Evolutionary conservation across 2,797 vertebrate genomes (phyloP).

Genomic region (Poeciliopsis presidionis): DNA sequence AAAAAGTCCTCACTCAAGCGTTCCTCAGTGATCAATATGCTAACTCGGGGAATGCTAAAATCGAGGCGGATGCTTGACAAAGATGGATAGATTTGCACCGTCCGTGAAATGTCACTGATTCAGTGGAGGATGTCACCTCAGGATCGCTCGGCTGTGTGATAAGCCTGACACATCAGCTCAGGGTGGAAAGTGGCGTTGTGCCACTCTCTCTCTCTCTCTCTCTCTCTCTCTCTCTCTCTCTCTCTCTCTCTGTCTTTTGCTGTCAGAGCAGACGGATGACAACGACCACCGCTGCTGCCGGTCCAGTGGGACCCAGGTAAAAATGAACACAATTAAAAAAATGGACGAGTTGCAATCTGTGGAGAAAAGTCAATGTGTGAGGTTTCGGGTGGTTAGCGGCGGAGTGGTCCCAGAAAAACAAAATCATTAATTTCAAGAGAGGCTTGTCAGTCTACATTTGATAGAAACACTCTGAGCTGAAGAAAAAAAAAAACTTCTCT

Average conservation of each 20-base stretch:
- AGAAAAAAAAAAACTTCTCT: constrained; percentile 14
- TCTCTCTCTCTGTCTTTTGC: too few relatives aligned
- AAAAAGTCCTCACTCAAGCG: constrained; percentile 79
- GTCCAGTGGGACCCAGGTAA: constrained; percentile 80
- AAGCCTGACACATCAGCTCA: constrained; percentile 84
- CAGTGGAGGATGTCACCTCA: constrained; percentile 87
- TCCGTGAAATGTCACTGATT: constrained; percentile 90
- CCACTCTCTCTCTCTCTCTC: constrained; percentile 51
- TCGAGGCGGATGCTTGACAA: constrained; percentile 80
- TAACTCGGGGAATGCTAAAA: constrained; percentile 86
- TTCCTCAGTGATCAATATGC: constrained; percentile 85
- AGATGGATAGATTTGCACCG: constrained; percentile 89
- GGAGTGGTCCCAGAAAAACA: constrained; percentile 72
- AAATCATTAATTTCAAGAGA: constrained; percentile 75
- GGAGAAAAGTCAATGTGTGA: constrained; percentile 79
- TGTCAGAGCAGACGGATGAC: constrained; percentile 86
- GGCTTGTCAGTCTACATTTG: constrained; percentile 67
- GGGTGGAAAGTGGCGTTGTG: constrained; percentile 77
- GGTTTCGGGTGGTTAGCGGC: constrained; percentile 80
- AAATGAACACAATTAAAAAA: constrained; percentile 85
- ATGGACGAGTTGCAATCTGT: constrained; percentile 84
- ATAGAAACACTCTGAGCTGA: constrained; percentile 47
- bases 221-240: constrained; percentile 1
- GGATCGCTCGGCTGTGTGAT: constrained; percentile 86
- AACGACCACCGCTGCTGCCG: constrained; percentile 79